Evolutionary conservation across 2,888 invertebrate genomes (phyloP).

Genomic region (Drosophila buzzatii): DNA sequence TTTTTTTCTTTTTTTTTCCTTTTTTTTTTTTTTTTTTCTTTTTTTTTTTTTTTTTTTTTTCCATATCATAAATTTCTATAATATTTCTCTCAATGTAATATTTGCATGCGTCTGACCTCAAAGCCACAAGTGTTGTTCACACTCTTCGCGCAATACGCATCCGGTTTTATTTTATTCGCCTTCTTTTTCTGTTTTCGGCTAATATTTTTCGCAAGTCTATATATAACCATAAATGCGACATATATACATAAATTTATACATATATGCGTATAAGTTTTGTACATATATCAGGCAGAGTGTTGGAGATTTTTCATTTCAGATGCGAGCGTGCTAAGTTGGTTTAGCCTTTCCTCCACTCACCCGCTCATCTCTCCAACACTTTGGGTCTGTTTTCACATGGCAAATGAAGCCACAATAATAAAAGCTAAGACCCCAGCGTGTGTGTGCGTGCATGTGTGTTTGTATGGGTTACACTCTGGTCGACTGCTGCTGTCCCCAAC

Average conservation of each 20-base stretch:
- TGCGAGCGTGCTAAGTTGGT: conserved; percentile 54
- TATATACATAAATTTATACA: conserved; percentile 20
- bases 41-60: too few species aligned
- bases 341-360: not conserved
- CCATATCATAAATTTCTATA: not conserved
- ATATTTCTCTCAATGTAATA: conserved; percentile 9
- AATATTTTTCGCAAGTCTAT: conserved; percentile 49
- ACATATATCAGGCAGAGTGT: conserved; percentile 37
- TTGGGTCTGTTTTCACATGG: conserved; percentile 62
- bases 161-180: not conserved
- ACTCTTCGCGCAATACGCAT: conserved; percentile 15
- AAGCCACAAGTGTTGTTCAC: conserved; percentile 67
- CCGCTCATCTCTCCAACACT: conserved; percentile 3
- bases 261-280: conserved; percentile 11
- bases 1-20: too few species aligned
- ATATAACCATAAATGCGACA: conserved; percentile 14
- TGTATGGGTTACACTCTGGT: conserved; percentile 10
- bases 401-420: conserved; percentile 82
- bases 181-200: conserved; percentile 18
- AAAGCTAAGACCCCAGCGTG: conserved; percentile 47
- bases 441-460: conserved; percentile 8
- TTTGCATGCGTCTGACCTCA: conserved; percentile 16
- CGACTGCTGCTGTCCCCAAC: not conserved
- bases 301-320: conserved; percentile 80
- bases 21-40: too few species aligned